Base-by-base conservation (phyloP, 2,113 vertebrate species). In the Tragelaphus scriptus region DNA sequence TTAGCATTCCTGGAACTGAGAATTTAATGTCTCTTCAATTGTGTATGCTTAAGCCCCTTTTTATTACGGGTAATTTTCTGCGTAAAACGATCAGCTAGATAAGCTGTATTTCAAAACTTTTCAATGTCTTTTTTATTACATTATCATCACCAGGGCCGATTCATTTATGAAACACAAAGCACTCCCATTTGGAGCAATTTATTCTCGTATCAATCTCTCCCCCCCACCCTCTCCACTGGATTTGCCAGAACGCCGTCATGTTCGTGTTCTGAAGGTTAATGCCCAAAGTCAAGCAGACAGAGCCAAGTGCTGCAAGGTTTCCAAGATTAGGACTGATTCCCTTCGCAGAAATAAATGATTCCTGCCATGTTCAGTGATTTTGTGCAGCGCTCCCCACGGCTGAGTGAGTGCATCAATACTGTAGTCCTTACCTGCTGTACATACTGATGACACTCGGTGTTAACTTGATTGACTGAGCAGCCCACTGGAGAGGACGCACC, bases 201-300 rank as follows among this genome's bases (percentile, higher is more conserved):
- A 99, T 99, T 98, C 96, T 36, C 71, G 40, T 98, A 98, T 98
- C 97, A 93, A 92, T 98, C 79, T 32, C 30, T 5, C 84, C 96
- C 93, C 98, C 98, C 90, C 17, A 1, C 5, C 9, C 15, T 10
- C 6, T 1, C n/a, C 68, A 97, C 97, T 88, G 98, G 97, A 98
- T 99, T 99, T 99, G 94, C 98, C 92, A 98, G 98, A 98, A 98
- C 88, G 96, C 97, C 65, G 79, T 98, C 97, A 97, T 98, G 98
- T 98, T 98, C 98, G 98, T 99, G 98, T 99, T 99, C 98, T 99
- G 99, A 99, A 99, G 99, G 99, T 99, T 99, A 99, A 99, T 99
- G 97, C 98, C 99, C 98, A 99, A 99, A 99, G 99, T 99, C 99
- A 99, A 98, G 98, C 98, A 99, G 98, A 98, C 98, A 99, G 99